Conservation (phyloP, 2,797 vertebrate species). For the Danio jaintianensis region DNA sequence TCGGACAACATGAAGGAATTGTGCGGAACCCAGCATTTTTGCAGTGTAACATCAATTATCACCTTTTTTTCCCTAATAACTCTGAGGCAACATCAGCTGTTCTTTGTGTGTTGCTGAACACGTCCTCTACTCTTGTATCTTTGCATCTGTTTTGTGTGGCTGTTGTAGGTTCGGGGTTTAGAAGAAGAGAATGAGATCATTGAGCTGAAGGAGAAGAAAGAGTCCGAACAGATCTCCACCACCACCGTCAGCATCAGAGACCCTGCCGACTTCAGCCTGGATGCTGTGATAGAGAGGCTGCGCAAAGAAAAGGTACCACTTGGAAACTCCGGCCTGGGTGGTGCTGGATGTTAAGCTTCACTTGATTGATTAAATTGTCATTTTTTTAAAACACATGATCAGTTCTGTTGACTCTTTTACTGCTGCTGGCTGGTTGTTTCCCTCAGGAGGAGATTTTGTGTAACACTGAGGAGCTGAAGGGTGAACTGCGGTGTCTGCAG, state of each 20-base stretch:
- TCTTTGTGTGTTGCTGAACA: no score
- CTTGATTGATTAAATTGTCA: background rate
- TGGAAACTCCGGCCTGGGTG: background rate
- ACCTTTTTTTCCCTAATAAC: no score
- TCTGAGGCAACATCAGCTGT: no score
- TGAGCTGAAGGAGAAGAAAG: conserved; percentile 67
- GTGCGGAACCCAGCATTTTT: no score
- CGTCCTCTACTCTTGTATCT: background rate
- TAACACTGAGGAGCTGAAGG: conserved; percentile 66
- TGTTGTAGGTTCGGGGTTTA: conserved; percentile 72
- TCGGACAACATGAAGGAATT: no score
- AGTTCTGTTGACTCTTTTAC: background rate
- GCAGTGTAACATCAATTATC: no score
- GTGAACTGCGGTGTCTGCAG: conserved; percentile 69
- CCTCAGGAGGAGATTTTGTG: conserved; percentile 74
- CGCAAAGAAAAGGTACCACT: conserved; percentile 73
- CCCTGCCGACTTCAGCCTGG: conserved; percentile 66
- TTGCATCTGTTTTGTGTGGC: conserved; percentile 20
- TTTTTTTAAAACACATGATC: background rate
- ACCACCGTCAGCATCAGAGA: conserved; percentile 31
- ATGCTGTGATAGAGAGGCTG: conserved; percentile 74
- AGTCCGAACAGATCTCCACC: conserved; percentile 17
- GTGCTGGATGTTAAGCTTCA: conserved; percentile 38
- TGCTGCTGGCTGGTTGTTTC: conserved; percentile 46
- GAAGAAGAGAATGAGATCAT: conserved; percentile 80